Conservation (phyloP, 2,888 invertebrate species). For the Agrotis puta region DNA sequence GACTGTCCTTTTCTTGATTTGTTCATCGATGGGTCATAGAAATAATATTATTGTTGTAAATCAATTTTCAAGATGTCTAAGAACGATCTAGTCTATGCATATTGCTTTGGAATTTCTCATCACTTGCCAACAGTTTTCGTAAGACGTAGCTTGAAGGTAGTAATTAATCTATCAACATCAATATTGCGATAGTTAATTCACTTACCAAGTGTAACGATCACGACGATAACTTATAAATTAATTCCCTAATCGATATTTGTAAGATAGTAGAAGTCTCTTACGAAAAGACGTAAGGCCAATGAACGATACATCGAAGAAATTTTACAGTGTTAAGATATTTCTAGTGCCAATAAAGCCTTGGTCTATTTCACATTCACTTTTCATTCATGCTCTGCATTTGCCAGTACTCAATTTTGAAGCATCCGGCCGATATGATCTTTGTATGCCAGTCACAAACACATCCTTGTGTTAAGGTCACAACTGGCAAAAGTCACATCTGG, state of each 20-base stretch:
- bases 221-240: conserved; percentile 3
- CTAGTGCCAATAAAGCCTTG: conserved; percentile 48
- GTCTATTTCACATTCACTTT: conserved; percentile 49
- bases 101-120: conserved; percentile 1
- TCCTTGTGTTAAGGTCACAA: conserved; percentile 46
- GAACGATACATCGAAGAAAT: neutral
- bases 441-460: conserved; percentile 39
- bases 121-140: neutral
- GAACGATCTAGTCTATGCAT: too few species aligned
- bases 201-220: conserved; percentile 20
- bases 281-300: neutral
- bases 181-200: conserved; percentile 12
- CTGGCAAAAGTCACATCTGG: conserved; percentile 38
- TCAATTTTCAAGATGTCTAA: neutral
- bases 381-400: conserved; percentile 41
- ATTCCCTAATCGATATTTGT: neutral
- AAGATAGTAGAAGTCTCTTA: neutral
- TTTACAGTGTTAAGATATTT: conserved; percentile 2
- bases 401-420: conserved; percentile 40
- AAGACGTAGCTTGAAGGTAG: neutral
- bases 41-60: neutral
- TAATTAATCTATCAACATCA: conserved; percentile 29
- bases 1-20: conserved; percentile 62
- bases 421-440: conserved; percentile 54
- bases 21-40: neutral